Evolutionary conservation across 2,888 invertebrate genomes (phyloP).

Genomic region (Rhyacophila evoluta): DNA sequence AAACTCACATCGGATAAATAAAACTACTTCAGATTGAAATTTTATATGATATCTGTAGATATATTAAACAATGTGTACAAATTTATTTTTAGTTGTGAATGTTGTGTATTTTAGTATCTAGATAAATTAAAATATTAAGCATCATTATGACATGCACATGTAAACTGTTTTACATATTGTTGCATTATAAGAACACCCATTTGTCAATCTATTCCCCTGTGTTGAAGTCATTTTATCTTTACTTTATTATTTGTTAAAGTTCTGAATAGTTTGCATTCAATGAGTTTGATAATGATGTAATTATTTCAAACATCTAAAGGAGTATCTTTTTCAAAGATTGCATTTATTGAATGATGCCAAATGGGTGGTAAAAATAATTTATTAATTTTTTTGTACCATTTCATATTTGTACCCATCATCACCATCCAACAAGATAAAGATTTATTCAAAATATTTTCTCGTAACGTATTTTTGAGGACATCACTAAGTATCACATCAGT

Average conservation of each 20-base stretch:
- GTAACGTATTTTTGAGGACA: not conserved
- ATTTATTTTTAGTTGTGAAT: constrained; percentile 22
- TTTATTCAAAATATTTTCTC: too few species aligned
- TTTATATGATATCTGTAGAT: constrained; percentile 22
- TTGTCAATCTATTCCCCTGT: not conserved
- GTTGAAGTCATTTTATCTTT: constrained; percentile 44
- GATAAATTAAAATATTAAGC: constrained; percentile 10
- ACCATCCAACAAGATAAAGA: too few species aligned
- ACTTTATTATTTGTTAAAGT: constrained; percentile 48
- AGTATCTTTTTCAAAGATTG: constrained; percentile 23
- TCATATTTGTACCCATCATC: too few species aligned
- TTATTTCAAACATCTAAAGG: not conserved
- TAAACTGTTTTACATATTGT: not conserved
- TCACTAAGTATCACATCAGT: not conserved
- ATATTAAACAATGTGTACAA: not conserved
- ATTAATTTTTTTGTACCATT: too few species aligned
- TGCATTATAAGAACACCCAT: not conserved
- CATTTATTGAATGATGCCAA: not conserved
- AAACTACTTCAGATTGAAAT: not conserved
- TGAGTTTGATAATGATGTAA: constrained; percentile 23
- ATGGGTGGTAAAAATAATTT: not conserved
- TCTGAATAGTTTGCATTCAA: constrained; percentile 43
- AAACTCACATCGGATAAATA: too few species aligned
- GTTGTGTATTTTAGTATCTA: not conserved
- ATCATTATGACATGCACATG: constrained; percentile 23